These are phyloP conservation scores for Sylvia atricapilla DNA, from an alignment of 2,113 vertebrate species.

Conservation along the genomic window DNA sequence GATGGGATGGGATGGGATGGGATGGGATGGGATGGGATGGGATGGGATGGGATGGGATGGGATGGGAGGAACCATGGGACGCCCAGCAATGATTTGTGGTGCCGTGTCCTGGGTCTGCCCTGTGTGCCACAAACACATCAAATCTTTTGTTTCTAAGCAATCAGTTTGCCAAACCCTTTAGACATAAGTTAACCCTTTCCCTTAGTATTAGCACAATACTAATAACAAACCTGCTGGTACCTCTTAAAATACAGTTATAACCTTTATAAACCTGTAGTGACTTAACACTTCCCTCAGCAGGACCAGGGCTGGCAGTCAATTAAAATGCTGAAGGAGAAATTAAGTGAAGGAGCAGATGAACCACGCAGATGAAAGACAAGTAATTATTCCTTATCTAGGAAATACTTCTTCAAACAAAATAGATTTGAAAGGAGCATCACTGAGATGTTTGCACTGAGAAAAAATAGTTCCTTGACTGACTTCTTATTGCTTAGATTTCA, in stretches of 20 bases:
- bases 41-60: background rate
- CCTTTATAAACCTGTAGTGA: background rate
- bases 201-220: background rate
- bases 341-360: background rate
- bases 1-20: too few species aligned
- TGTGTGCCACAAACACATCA: background rate
- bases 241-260: background rate
- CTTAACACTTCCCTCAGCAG: background rate
- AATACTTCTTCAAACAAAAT: slow-evolving; percentile 8
- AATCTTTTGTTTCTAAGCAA: background rate
- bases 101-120: background rate
- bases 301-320: background rate
- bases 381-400: slow-evolving; percentile 6
- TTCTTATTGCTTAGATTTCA: background rate
- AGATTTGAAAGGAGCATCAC: background rate
- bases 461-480: background rate
- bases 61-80: background rate
- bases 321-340: slow-evolving; percentile 13
- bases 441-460: background rate
- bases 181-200: background rate
- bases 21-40: too few species aligned
- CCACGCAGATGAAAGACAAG: background rate
- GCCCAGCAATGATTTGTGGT: background rate
- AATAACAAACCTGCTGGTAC: background rate
- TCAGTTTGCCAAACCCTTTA: background rate